Evolutionary conservation across 2,113 vertebrate species (phyloP).

Genomic region (Heteronetta atricapilla): DNA sequence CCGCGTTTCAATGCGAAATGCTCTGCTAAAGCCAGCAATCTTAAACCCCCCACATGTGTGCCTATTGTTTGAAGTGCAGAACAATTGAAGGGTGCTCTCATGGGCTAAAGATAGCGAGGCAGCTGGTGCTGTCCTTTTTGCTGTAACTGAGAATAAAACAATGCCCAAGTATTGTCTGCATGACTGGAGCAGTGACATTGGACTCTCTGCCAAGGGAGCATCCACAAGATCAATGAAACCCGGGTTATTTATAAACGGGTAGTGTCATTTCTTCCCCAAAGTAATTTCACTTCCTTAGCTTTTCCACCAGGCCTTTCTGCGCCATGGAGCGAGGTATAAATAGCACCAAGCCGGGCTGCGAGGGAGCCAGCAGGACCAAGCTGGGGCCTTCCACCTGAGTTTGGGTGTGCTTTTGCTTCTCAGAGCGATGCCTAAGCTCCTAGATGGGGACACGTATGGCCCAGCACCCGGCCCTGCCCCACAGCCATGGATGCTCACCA

Average conservation of each 20-base stretch:
- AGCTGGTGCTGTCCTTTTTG: conserved; percentile 81
- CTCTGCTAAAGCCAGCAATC: conserved; percentile 26
- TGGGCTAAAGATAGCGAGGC: conserved; percentile 80
- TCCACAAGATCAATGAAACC: conserved; percentile 64
- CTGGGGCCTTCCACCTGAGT: background rate
- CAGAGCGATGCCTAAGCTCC: background rate
- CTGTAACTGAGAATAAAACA: conserved; percentile 77
- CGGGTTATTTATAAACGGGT: conserved; percentile 56
- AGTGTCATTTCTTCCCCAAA: conserved; percentile 70
- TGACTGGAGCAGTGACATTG: conserved; percentile 65
- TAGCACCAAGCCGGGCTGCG: background rate
- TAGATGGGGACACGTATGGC: background rate
- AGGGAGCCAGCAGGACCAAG: background rate
- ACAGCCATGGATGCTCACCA: background rate
- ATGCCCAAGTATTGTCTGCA: conserved; percentile 78
- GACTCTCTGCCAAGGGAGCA: conserved; percentile 59
- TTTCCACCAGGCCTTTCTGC: conserved; percentile 34
- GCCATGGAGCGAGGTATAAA: background rate
- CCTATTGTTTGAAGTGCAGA: conserved; percentile 81
- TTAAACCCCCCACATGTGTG: background rate
- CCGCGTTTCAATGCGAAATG: background rate
- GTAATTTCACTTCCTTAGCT: conserved; percentile 59
- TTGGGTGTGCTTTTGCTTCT: background rate
- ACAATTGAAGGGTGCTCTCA: conserved; percentile 81
- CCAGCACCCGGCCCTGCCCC: background rate